Percentiles rank a stretch among this genome's conserved stretches.
These are phyloP conservation scores for Labrus mixtus DNA, from an alignment of 2,113 vertebrate species.

Conservation along the genomic window DNA sequence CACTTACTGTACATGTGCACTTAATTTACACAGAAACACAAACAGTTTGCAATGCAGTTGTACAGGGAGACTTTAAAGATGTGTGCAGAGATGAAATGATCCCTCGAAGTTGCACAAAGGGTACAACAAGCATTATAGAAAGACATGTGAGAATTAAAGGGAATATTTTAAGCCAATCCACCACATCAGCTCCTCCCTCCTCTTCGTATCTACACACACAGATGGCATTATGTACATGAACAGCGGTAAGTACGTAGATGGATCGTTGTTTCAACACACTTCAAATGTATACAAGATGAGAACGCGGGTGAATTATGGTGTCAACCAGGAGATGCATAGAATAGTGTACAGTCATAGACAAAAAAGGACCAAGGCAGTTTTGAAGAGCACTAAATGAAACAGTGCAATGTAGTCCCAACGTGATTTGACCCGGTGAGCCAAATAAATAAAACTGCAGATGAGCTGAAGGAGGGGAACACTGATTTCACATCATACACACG, in stretches of 20 bases:
- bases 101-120: conserved; percentile 26
- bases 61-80: conserved; percentile 49
- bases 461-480: conserved; percentile 23
- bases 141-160: conserved; percentile 69
- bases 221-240: conserved; percentile 53
- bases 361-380: conserved; percentile 32
- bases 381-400: conserved; percentile 33
- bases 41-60: conserved; percentile 49
- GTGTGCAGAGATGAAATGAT: conserved; percentile 47
- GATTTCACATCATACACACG: conserved; percentile 36
- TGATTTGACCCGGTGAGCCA: conserved; percentile 24
- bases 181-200: conserved; percentile 38
- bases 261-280: conserved; percentile 25
- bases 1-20: conserved; percentile 58
- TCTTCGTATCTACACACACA: conserved; percentile 32
- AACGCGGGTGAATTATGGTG: conserved; percentile 27
- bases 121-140: conserved; percentile 15
- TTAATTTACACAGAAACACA: conserved; percentile 56
- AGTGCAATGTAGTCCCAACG: conserved; percentile 6
- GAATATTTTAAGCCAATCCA: conserved; percentile 53
- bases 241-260: conserved; percentile 23
- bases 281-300: conserved; percentile 26
- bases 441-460: conserved; percentile 20
- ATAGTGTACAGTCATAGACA: background rate
- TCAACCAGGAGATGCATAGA: conserved; percentile 19